phyloP scores from a whole-genome alignment of 2,113 vertebrate species.

The Uria lomvia region DNA sequence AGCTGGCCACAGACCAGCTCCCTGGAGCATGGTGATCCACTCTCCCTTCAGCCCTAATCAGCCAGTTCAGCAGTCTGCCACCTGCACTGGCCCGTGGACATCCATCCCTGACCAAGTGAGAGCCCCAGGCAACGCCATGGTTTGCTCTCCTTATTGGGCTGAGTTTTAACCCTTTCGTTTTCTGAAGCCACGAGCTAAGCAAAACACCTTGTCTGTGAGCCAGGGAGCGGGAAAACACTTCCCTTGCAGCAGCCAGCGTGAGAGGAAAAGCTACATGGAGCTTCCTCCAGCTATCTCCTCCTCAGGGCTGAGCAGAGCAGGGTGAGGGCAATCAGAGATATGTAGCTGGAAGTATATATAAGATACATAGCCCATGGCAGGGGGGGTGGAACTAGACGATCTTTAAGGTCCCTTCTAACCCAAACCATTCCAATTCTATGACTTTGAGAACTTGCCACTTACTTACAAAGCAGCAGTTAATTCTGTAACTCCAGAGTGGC shows the following conservation, averaged over 20 bases:
- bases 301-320: background rate
- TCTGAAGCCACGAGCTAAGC: background rate
- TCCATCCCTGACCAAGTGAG: background rate
- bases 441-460: too few species aligned
- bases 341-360: background rate
- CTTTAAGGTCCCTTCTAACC: too few species aligned
- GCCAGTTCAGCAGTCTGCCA: background rate
- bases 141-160: background rate
- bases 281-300: background rate
- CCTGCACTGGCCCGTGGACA: background rate
- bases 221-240: background rate
- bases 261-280: background rate
- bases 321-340: background rate
- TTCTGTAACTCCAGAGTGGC: too few species aligned
- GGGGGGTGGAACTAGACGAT: too few species aligned
- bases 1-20: background rate
- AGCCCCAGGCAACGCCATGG: background rate
- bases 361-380: too few species aligned
- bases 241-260: background rate
- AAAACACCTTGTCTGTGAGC: background rate
- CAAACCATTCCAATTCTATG: too few species aligned
- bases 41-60: background rate
- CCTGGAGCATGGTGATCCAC: accelerated
- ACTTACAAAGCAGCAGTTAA: too few species aligned
- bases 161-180: background rate